phyloP scores from a whole-genome alignment of 1,140 invertebrate species.

The Macrosteles quadrilineatus region DNA sequence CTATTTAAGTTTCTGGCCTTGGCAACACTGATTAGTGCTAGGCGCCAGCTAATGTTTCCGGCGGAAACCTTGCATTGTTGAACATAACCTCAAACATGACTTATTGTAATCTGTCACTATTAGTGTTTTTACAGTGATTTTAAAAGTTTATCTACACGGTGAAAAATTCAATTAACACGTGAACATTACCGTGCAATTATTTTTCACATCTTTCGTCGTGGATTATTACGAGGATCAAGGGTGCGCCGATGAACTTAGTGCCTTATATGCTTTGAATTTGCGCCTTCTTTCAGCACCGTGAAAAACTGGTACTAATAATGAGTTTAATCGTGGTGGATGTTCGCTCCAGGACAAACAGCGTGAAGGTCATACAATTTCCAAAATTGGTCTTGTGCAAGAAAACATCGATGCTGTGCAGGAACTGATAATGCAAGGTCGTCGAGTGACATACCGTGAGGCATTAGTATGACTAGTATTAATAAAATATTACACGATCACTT shows the following conservation, averaged over 20 bases:
- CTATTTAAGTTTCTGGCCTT: conserved; percentile 26
- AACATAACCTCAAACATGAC: neutral
- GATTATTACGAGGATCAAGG: conserved; percentile 33
- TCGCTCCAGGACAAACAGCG: conserved; percentile 38
- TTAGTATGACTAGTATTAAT: conserved; percentile 39
- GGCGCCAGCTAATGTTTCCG: conserved; percentile 17
- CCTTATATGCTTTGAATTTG: conserved; percentile 35
- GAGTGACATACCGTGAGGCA: conserved; percentile 36
- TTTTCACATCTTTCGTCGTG: conserved; percentile 34
- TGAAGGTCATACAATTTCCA: conserved; percentile 42
- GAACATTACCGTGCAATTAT: conserved; percentile 28
- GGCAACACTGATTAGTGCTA: conserved; percentile 17
- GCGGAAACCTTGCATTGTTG: neutral
- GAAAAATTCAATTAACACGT: neutral
- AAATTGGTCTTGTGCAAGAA: conserved; percentile 40
- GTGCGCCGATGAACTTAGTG: conserved; percentile 36
- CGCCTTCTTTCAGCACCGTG: conserved; percentile 31
- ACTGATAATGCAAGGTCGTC: conserved; percentile 30
- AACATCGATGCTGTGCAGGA: conserved; percentile 39
- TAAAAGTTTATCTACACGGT: neutral
- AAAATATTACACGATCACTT: conserved; percentile 28
- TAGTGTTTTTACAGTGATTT: conserved; percentile 4
- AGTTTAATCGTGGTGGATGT: conserved; percentile 36
- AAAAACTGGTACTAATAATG: conserved; percentile 34
- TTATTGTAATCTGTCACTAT: neutral